Evolutionary conservation across 2,888 invertebrate species (phyloP).

Genomic region (Nycteola revayana): DNA sequence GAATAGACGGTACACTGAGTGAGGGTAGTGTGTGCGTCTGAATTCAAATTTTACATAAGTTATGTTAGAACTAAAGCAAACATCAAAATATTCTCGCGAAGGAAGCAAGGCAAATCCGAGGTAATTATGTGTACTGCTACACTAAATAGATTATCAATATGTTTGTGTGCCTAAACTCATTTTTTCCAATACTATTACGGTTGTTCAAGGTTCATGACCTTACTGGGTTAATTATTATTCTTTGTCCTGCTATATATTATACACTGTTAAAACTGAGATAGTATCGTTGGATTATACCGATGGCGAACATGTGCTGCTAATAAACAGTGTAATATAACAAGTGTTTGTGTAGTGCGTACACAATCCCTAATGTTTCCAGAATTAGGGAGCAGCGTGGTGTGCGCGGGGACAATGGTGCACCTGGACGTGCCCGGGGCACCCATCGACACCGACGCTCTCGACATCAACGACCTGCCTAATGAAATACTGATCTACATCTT

Average conservation of each 20-base stretch:
- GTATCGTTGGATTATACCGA: slow-evolving; percentile 3
- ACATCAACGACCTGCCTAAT: slow-evolving; percentile 78
- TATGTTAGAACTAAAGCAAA: slow-evolving; percentile 75
- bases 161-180: slow-evolving; percentile 16
- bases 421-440: slow-evolving; percentile 69
- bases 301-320: slow-evolving; percentile 15
- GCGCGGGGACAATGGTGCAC: slow-evolving; percentile 66
- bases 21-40: slow-evolving; percentile 42
- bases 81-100: slow-evolving; percentile 63
- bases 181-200: slow-evolving; percentile 26
- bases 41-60: slow-evolving; percentile 61
- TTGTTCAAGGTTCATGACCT: slow-evolving; percentile 61
- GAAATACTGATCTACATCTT: slow-evolving; percentile 78
- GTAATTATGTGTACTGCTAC: slow-evolving; percentile 48
- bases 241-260: slow-evolving; percentile 31
- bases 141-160: slow-evolving; percentile 19
- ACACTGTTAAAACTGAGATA: slow-evolving; percentile 13
- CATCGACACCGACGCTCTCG: slow-evolving; percentile 49
- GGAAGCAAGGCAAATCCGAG: slow-evolving; percentile 63
- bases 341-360: slow-evolving; percentile 14
- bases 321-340: slow-evolving; percentile 7
- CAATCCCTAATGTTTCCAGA: slow-evolving; percentile 48
- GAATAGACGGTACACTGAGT: slow-evolving; percentile 42
- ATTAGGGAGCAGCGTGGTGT: slow-evolving; percentile 40
- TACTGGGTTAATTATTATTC: slow-evolving; percentile 47